These are phyloP conservation scores for Falcunculus frontatus DNA, from an alignment of 2,113 vertebrate species.

Conservation along the genomic window DNA sequence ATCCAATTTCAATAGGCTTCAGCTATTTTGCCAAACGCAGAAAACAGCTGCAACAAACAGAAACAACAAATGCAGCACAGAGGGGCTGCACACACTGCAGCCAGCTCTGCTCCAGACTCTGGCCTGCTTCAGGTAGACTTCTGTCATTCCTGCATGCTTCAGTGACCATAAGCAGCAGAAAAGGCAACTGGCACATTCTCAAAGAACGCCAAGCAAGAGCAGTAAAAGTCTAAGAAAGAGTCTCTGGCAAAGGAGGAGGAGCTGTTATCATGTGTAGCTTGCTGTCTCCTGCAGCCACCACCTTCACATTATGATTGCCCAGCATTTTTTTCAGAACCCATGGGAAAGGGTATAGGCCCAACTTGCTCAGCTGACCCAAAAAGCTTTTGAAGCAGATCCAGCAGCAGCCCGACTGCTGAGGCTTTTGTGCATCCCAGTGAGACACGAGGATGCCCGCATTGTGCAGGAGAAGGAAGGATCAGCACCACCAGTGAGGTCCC, in stretches of 20 bases:
- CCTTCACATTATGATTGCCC: background rate
- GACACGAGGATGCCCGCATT: accelerated
- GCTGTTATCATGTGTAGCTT: background rate
- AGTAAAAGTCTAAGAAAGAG: background rate
- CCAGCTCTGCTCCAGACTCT: background rate
- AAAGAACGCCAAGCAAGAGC: background rate
- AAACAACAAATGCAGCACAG: background rate
- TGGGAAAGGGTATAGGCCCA: background rate
- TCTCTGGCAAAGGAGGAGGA: background rate
- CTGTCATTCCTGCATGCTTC: background rate
- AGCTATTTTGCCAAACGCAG: background rate
- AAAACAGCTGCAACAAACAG: background rate
- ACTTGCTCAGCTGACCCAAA: background rate
- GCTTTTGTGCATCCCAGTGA: background rate
- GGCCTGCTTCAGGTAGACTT: background rate
- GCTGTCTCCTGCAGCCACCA: background rate
- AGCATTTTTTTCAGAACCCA: background rate
- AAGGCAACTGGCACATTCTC: background rate
- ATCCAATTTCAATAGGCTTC: background rate
- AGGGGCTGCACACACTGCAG: background rate
- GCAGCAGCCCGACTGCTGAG: background rate
- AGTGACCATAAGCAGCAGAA: background rate
- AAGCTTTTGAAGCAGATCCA: background rate
- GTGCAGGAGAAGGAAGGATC: accelerated
- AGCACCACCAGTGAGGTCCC: background rate